Percentiles rank a stretch among this genome's conserved stretches.
These are phyloP conservation scores for Caretta caretta DNA, from an alignment of 2,113 vertebrate species.

Conservation along the genomic window DNA sequence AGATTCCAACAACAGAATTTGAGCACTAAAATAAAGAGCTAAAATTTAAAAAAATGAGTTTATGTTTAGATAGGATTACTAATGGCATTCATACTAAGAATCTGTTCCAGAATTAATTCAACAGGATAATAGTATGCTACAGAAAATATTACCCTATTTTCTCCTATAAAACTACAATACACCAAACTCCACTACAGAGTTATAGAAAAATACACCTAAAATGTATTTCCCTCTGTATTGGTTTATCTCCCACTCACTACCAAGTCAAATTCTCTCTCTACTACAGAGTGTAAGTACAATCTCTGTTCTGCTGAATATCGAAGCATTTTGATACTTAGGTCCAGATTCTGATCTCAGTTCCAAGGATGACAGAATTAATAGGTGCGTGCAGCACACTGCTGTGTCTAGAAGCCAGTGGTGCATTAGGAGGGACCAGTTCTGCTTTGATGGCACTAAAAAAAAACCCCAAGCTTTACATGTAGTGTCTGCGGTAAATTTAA, in stretches of 20 bases:
- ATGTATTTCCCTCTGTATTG: not conserved
- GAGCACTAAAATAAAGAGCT: not conserved
- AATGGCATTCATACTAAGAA: not conserved
- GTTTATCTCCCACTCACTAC: not conserved
- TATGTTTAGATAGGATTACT: not conserved
- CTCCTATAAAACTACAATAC: not conserved
- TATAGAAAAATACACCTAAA: not conserved
- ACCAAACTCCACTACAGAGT: not conserved
- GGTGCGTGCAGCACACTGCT: not conserved
- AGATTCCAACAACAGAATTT: not conserved
- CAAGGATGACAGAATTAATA: not conserved
- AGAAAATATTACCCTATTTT: not conserved
- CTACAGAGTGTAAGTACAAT: not conserved
- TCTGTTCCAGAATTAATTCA: not conserved
- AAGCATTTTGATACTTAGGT: not conserved
- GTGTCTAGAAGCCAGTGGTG: not conserved
- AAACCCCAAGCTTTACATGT: not conserved
- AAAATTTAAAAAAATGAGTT: not conserved
- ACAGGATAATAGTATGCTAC: not conserved
- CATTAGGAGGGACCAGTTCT: not conserved
- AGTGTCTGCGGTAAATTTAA: not conserved
- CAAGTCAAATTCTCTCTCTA: not conserved
- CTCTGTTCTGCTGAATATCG: not conserved
- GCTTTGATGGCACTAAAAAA: not conserved
- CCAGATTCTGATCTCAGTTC: not conserved